Conservation (phyloP, 2,888 invertebrate species). For the Sympetrum striolatum region DNA sequence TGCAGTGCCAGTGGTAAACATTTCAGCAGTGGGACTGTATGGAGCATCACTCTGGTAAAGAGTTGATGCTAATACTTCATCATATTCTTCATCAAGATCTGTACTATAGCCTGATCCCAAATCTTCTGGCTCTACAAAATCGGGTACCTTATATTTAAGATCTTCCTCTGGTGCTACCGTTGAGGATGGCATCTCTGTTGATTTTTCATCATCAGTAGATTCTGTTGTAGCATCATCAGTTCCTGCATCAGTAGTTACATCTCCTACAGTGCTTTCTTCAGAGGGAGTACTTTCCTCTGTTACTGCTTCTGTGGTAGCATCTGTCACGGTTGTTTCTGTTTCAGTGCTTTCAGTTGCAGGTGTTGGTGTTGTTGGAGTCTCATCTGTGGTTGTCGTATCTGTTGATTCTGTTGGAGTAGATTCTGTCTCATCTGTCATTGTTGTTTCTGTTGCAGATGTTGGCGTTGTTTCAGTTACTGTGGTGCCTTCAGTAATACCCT, state of each 20-base stretch:
- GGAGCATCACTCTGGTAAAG: not conserved
- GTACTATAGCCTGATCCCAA: not conserved
- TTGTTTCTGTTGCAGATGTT: constrained; percentile 16
- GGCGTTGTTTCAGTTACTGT: constrained; percentile 47
- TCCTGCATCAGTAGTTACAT: too few relatives aligned
- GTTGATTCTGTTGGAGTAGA: constrained; percentile 42
- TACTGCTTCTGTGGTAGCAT: constrained; percentile 48
- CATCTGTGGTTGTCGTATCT: constrained; percentile 47
- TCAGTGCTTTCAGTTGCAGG: not conserved
- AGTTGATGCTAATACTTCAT: not conserved
- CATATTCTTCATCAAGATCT: not conserved
- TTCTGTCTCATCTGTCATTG: constrained; percentile 11
- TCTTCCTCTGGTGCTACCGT: constrained; percentile 37
- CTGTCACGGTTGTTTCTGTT: constrained; percentile 48
- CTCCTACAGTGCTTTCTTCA: constrained; percentile 24
- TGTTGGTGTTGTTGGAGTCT: constrained; percentile 44
- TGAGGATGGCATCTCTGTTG: constrained; percentile 33
- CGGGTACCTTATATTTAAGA: not conserved
- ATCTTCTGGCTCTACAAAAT: not conserved
- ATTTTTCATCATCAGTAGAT: constrained; percentile 45
- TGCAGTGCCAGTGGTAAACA: not conserved
- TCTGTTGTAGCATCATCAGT: too few relatives aligned
- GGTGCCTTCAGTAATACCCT: not conserved
- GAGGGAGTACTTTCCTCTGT: constrained; percentile 46
- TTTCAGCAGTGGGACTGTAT: not conserved